These are phyloP conservation scores for Acanthisitta chloris DNA, from an alignment of 2,113 vertebrate genomes.

Conservation along the genomic window DNA sequence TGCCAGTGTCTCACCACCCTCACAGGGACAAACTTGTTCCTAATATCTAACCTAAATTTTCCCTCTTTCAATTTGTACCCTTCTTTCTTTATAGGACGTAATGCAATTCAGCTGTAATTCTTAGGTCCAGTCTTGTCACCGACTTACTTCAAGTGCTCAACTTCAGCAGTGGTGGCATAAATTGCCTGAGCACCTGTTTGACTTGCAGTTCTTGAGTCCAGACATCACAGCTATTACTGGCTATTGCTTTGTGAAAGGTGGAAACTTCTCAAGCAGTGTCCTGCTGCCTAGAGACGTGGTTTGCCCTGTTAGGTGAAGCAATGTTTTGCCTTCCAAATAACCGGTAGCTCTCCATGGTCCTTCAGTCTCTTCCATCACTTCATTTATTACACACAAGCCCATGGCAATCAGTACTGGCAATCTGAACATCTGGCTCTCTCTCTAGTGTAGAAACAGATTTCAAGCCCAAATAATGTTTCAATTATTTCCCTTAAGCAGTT, in stretches of 20 bases:
- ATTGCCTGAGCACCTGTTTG: background rate
- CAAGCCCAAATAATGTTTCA: background rate
- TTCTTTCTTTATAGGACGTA: background rate
- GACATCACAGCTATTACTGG: background rate
- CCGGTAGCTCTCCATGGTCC: conserved; percentile 36
- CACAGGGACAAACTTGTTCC: no score
- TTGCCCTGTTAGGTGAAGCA: background rate
- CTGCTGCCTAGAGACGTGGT: background rate
- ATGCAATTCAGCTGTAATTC: background rate
- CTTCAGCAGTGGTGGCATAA: background rate
- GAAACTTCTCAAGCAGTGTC: background rate
- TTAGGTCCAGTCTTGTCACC: background rate
- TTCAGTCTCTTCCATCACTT: background rate
- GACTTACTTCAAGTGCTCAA: background rate
- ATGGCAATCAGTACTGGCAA: background rate
- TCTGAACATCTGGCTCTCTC: background rate
- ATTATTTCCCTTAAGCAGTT: background rate
- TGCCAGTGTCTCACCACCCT: no score
- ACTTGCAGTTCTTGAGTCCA: background rate
- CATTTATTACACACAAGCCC: background rate
- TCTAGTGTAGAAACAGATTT: background rate
- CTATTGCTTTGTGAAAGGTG: background rate
- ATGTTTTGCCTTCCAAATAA: background rate
- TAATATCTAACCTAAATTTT: no score
- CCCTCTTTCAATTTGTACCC: no score